These are phyloP conservation scores for Myrmophylax atrothorax DNA, from an alignment of 2,113 vertebrate genomes.

Conservation along the genomic window DNA sequence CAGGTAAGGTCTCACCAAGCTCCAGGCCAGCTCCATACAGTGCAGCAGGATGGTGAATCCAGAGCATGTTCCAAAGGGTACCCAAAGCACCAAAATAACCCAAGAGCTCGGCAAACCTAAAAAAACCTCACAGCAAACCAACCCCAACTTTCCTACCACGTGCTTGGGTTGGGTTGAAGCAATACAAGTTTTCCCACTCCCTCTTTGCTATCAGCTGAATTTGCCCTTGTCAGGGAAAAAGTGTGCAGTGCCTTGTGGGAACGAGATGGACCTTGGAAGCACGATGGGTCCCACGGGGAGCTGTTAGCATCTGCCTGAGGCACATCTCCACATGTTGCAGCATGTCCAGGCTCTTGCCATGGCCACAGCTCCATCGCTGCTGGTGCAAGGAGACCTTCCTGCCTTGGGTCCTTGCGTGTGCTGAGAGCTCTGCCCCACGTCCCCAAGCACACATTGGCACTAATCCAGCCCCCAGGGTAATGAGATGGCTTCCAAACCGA, in stretches of 20 bases:
- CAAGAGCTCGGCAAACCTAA: neutral
- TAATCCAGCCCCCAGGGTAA: neutral
- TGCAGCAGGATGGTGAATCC: neutral
- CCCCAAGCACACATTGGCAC: neutral
- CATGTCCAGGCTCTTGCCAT: neutral
- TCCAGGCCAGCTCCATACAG: neutral
- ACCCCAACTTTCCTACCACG: rapidly evolving
- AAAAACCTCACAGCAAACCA: neutral
- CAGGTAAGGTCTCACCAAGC: too few relatives aligned
- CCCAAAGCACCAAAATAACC: neutral
- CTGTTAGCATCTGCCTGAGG: neutral
- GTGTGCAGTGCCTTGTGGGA: neutral
- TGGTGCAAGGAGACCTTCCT: neutral
- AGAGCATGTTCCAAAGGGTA: neutral
- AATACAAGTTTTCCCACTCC: neutral
- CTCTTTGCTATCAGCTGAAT: neutral
- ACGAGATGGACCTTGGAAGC: neutral
- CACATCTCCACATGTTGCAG: rapidly evolving
- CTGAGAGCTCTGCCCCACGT: neutral
- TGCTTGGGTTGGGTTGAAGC: neutral
- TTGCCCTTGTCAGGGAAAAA: neutral
- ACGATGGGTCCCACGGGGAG: neutral
- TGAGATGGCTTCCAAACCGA: neutral
- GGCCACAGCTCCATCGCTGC: rapidly evolving
- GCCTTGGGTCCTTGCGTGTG: neutral